phyloP scores from a whole-genome alignment of 2,888 invertebrate genomes.

The Zelleria hepariella region DNA sequence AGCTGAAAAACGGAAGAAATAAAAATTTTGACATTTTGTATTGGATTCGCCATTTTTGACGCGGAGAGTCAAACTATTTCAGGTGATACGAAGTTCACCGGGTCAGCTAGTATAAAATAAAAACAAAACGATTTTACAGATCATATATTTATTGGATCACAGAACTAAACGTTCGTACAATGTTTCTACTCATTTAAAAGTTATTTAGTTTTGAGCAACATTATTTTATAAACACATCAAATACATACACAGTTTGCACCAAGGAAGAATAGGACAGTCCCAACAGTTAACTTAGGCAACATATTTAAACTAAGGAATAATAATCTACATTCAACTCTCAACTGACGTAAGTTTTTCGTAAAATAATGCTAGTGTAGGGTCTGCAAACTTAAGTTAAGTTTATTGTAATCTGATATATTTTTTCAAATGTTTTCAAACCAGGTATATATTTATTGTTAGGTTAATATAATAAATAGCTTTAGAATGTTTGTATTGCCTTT shows the following conservation, averaged over 20 bases:
- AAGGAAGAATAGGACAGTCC: constrained; percentile 21
- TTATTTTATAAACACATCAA: constrained; percentile 50
- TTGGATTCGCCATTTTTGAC: too few species aligned
- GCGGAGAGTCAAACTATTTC: too few species aligned
- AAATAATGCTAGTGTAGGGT: too few species aligned
- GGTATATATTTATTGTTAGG: too few species aligned
- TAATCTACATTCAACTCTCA: background rate
- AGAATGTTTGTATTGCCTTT: too few species aligned
- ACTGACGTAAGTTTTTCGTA: background rate
- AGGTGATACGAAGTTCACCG: too few species aligned
- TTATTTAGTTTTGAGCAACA: constrained; percentile 63
- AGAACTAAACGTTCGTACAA: constrained; percentile 62
- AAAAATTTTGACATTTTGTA: too few species aligned
- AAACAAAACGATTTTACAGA: constrained; percentile 33
- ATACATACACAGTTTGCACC: constrained; percentile 29
- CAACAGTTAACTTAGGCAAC: constrained; percentile 17
- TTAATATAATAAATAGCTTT: too few species aligned
- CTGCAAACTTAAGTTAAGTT: too few species aligned
- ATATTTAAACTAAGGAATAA: constrained; percentile 16
- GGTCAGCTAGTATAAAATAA: background rate
- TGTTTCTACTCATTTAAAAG: constrained; percentile 55
- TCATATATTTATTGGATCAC: constrained; percentile 61
- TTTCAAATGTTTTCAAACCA: too few species aligned
- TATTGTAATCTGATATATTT: too few species aligned
- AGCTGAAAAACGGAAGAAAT: too few species aligned